phyloP scores from a whole-genome alignment of 2,888 invertebrate genomes.

The Campopleginae sp. region DNA sequence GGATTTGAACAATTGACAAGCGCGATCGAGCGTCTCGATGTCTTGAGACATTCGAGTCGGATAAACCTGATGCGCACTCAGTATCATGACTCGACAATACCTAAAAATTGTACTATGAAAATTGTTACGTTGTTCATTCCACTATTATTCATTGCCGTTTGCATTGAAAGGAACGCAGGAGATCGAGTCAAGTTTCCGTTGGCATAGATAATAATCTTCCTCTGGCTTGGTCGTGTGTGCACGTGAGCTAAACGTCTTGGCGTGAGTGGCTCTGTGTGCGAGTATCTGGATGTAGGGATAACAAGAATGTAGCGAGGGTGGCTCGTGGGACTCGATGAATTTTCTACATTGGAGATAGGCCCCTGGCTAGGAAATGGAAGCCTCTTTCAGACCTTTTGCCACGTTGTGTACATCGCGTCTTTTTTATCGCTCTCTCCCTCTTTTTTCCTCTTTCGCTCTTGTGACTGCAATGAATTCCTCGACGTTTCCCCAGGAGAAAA shows the following conservation, averaged over 20 bases:
- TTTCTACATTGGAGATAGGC: constrained; percentile 66
- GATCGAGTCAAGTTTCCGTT: constrained; percentile 69
- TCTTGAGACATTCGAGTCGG: not conserved
- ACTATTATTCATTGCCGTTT: constrained; percentile 66
- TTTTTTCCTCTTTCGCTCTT: constrained; percentile 51
- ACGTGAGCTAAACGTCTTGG: constrained; percentile 34
- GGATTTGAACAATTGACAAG: not conserved
- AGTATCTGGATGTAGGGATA: constrained; percentile 56
- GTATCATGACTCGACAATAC: constrained; percentile 45
- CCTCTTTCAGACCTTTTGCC: constrained; percentile 55
- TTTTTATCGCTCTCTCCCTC: constrained; percentile 29
- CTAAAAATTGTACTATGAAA: constrained; percentile 47
- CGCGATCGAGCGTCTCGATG: not conserved
- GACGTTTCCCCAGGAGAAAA: constrained; percentile 36
- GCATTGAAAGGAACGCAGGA: constrained; percentile 66
- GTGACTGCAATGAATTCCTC: constrained; percentile 50
- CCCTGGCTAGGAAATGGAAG: constrained; percentile 67
- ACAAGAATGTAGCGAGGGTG: constrained; percentile 67
- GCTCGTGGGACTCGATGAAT: constrained; percentile 69
- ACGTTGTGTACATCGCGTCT: constrained; percentile 41
- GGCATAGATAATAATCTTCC: constrained; percentile 66
- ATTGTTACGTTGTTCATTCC: constrained; percentile 60
- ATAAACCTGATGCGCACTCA: not conserved
- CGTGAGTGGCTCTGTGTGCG: constrained; percentile 28
- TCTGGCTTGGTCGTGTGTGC: constrained; percentile 37